Evolutionary conservation across 1,140 invertebrate genomes (phyloP).

Genomic region (Hermatobates lingyangjiaoensis): DNA sequence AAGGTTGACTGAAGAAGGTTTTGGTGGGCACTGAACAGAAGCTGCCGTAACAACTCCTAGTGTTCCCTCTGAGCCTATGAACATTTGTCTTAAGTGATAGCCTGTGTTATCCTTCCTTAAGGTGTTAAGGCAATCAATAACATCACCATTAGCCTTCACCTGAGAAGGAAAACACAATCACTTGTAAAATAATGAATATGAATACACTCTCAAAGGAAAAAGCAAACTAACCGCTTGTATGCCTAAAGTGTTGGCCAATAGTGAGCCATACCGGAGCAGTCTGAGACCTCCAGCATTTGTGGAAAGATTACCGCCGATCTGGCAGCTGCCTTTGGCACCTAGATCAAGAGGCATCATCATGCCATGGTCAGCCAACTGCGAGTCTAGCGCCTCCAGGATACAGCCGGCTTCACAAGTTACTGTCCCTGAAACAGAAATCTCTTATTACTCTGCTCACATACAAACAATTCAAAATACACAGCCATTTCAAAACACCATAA

Average conservation of each 20-base stretch:
- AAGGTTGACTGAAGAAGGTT: constrained; percentile 58
- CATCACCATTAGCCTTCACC: constrained; percentile 74
- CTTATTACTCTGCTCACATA: too few relatives aligned
- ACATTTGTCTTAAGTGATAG: constrained; percentile 89
- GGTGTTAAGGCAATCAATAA: constrained; percentile 66
- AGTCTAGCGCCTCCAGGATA: constrained; percentile 71
- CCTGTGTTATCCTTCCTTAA: constrained; percentile 96
- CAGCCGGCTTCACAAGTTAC: constrained; percentile 81
- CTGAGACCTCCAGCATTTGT: constrained; percentile 94
- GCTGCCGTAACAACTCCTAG: constrained; percentile 87
- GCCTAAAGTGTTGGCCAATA: constrained; percentile 83
- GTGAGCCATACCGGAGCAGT: constrained; percentile 81
- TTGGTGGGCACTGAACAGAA: constrained; percentile 67
- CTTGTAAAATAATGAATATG: background rate
- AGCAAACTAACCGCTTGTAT: constrained; percentile 62
- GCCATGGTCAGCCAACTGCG: constrained; percentile 44
- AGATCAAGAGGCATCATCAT: constrained; percentile 90
- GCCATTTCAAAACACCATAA: too few relatives aligned
- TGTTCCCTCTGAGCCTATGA: constrained; percentile 94
- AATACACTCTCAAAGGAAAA: background rate
- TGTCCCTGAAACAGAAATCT: constrained; percentile 42
- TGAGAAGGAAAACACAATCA: constrained; percentile 21
- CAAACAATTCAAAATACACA: too few relatives aligned
- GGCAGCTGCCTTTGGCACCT: constrained; percentile 89
- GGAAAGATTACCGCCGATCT: constrained; percentile 91